phyloP scores from a whole-genome alignment of 1,140 invertebrate genomes.

The Drosophila albomicans region DNA sequence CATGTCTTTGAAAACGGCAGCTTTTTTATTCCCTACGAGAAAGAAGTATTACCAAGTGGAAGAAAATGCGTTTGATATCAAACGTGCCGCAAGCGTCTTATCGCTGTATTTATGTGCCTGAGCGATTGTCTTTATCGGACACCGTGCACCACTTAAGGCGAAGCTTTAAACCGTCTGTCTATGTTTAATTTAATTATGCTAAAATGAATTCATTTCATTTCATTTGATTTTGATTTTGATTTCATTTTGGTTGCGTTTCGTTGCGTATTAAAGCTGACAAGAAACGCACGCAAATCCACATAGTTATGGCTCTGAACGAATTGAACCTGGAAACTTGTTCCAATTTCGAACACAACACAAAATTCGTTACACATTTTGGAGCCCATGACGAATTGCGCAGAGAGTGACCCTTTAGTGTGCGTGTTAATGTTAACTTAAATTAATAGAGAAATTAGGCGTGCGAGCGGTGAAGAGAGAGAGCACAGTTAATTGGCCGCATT shows the following conservation, averaged over 20 bases:
- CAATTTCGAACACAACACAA: slow-evolving; percentile 49
- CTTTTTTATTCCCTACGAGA: neutral
- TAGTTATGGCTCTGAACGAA: slow-evolving; percentile 77
- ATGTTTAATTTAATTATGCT: slow-evolving; percentile 79
- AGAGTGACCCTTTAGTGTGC: slow-evolving; percentile 36
- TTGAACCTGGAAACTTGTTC: slow-evolving; percentile 36
- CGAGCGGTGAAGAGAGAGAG: slow-evolving; percentile 8
- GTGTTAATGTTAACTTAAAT: slow-evolving; percentile 74
- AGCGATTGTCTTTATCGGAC: slow-evolving; percentile 56
- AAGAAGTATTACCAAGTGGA: slow-evolving; percentile 14
- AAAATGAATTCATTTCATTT: slow-evolving; percentile 72
- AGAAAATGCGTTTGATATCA: slow-evolving; percentile 52
- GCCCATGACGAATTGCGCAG: slow-evolving; percentile 66
- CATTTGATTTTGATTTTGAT: slow-evolving; percentile 54
- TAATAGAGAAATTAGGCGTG: slow-evolving; percentile 77
- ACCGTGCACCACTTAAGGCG: slow-evolving; percentile 66
- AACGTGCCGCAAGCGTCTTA: slow-evolving; percentile 75
- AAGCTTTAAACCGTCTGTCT: slow-evolving; percentile 38
- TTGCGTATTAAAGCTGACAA: slow-evolving; percentile 30
- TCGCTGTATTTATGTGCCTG: slow-evolving; percentile 76
- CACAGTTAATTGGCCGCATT: slow-evolving; percentile 70
- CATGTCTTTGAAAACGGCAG: slow-evolving; percentile 9
- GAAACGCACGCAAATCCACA: slow-evolving; percentile 67
- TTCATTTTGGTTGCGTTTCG: slow-evolving; percentile 38
- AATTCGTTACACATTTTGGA: slow-evolving; percentile 66